Evolutionary conservation across 1,140 invertebrate genomes (phyloP).

Genomic region (Periplaneta americana): DNA sequence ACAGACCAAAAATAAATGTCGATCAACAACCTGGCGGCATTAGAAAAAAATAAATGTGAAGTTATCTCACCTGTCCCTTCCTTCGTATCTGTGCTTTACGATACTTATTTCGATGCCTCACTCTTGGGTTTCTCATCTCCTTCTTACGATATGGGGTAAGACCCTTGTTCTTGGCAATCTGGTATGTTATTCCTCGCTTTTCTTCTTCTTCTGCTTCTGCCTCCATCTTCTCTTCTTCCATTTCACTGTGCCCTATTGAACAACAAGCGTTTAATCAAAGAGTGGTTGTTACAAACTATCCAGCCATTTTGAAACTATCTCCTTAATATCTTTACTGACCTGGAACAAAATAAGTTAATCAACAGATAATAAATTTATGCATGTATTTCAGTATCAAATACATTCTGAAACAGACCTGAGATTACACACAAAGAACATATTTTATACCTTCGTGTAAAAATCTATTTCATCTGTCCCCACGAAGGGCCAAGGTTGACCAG

Average conservation of each 20-base stretch:
- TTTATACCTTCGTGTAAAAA: no score
- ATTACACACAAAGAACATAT: no score
- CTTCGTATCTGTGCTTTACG: slow-evolving; percentile 84
- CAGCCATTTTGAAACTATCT: no score
- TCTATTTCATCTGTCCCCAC: no score
- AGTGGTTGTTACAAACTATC: not conserved
- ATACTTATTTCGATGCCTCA: slow-evolving; percentile 88
- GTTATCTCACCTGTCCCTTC: slow-evolving; percentile 68
- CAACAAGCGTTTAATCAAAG: not conserved
- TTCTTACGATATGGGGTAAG: slow-evolving; percentile 84
- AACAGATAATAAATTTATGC: no score
- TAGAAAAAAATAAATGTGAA: not conserved
- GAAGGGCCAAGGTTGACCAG: no score
- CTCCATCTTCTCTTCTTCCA: slow-evolving; percentile 15
- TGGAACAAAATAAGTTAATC: no score
- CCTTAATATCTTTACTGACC: no score
- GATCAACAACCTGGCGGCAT: no score
- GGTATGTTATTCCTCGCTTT: slow-evolving; percentile 82
- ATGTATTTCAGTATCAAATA: no score
- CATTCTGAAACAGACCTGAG: no score
- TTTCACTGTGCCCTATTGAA: not conserved
- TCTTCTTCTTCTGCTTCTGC: slow-evolving; percentile 34
- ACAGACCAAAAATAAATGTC: no score
- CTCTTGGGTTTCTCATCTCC: slow-evolving; percentile 86
- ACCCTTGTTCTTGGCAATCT: slow-evolving; percentile 94